Evolutionary conservation across 2,888 invertebrate genomes (phyloP), one percentile per base, ranked within the genome.

Genomic region (Agriotes lineatus): DNA sequence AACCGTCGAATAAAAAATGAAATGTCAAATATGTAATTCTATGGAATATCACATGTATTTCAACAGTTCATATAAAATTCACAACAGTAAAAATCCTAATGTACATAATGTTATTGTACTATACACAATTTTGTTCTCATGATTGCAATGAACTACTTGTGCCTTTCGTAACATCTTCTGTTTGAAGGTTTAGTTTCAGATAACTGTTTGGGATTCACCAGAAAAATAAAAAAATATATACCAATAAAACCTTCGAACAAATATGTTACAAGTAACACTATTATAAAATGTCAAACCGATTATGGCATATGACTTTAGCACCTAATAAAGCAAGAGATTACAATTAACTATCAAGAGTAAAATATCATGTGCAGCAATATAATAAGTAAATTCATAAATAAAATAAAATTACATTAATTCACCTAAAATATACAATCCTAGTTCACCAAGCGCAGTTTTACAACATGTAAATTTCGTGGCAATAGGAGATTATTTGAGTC

Each of bases 11-110:
- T n/a, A n/a, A n/a, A n/a, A n/a, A n/a, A n/a, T n/a, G n/a, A n/a
- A n/a, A 3, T 12, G 1, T 39, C 39, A 42, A 42, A 42, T n/a
- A 2, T 42, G 6, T 12, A 9, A 3, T 10, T 48, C n/a, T n/a
- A n/a, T n/a, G n/a, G n/a, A 52, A 59, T 67, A 67, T 67, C 67
- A 67, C 67, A 67, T 60, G 54, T 67, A 67, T 65, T 58, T 48
- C 50, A 67, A 67, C 67, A 60, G 52, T 60, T 52, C 48, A 58
- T 67, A 67, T 59, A 67, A 67, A 67, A 67, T 65, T 58, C 25
- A 58, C 67, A 67, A 54, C 67, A 67, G 67, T 67, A 67, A 67
- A 67, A 67, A 67, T 67, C 59, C 42, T 64, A 64, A 1, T 52
- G 20, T 65, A 58, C 58, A 64, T 14, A 33, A 39, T 44, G 19